Evolutionary conservation across 35 echinoderm and acorn worm species (phyloP).

Genomic region (Chiridota heheva): DNA sequence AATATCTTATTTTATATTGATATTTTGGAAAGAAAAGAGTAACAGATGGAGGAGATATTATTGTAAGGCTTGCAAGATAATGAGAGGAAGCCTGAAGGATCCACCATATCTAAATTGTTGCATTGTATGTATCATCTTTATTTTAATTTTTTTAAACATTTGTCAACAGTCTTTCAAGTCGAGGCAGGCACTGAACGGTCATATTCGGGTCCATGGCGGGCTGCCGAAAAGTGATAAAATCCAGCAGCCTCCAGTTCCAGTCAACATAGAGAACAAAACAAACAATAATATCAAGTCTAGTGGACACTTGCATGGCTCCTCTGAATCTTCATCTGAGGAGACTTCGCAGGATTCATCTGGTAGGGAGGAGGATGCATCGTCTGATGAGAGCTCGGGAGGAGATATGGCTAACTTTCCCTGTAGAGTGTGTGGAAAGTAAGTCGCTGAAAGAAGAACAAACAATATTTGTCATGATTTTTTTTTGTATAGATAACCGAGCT

Average conservation of each 20-base stretch:
- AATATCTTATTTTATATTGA: too few relatives aligned
- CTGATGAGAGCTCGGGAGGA: slow-evolving; percentile 43
- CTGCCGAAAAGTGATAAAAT: slow-evolving; percentile 53
- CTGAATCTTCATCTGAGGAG: slow-evolving; percentile 22
- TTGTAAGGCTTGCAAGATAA: too few relatives aligned
- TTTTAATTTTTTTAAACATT: neutral
- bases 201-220: slow-evolving; percentile 94
- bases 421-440: slow-evolving; percentile 93
- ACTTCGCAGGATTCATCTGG: slow-evolving; percentile 12
- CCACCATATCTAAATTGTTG: too few relatives aligned
- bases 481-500: neutral
- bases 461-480: neutral
- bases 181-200: slow-evolving; percentile 91
- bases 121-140: neutral
- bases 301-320: neutral
- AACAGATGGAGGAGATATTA: too few relatives aligned
- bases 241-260: neutral
- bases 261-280: neutral
- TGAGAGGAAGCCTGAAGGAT: too few relatives aligned
- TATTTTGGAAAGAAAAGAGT: too few relatives aligned
- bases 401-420: slow-evolving; percentile 56
- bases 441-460: too few relatives aligned
- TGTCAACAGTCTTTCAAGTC: slow-evolving; percentile 98
- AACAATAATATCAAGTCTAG: neutral
- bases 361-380: slow-evolving; percentile 36